Evolutionary conservation across 2,888 invertebrate genomes (phyloP).

Genomic region (Cecidostiba fungosa): DNA sequence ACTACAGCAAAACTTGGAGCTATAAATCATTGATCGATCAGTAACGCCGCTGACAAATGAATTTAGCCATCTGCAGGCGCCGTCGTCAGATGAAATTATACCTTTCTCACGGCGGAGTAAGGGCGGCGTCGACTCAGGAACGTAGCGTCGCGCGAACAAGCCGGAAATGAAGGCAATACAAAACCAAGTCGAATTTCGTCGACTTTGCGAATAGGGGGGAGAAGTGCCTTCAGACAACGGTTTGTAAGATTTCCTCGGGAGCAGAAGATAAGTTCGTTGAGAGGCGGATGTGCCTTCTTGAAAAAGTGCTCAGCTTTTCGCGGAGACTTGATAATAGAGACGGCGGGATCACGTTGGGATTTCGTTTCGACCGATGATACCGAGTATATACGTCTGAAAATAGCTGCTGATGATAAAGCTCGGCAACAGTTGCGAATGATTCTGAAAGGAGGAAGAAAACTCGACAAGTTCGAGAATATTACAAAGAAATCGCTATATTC

Average conservation of each 20-base stretch:
- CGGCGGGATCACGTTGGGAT: not conserved
- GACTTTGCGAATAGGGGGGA: not conserved
- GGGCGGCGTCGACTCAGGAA: slow-evolving; percentile 54
- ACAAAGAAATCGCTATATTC: not conserved
- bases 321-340: not conserved
- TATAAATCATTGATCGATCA: slow-evolving; percentile 56
- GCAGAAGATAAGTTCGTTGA: not conserved
- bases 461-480: not conserved
- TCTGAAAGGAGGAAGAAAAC: not conserved
- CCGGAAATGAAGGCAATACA: slow-evolving; percentile 64
- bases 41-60: slow-evolving; percentile 56
- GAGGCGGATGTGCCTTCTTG: not conserved
- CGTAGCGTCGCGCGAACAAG: slow-evolving; percentile 58
- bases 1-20: not conserved
- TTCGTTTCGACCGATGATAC: not conserved
- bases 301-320: not conserved
- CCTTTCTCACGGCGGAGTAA: slow-evolving; percentile 62
- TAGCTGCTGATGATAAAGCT: too few species aligned
- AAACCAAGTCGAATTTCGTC: slow-evolving; percentile 42
- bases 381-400: too few species aligned
- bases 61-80: slow-evolving; percentile 30
- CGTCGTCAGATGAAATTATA: slow-evolving; percentile 65
- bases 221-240: not conserved
- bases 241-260: not conserved
- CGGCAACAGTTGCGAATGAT: not conserved